Percentiles rank a stretch among this genome's conserved stretches.
phyloP scores from a whole-genome alignment of 1,140 invertebrate species.

The Stratiolaelaps scimitus region DNA sequence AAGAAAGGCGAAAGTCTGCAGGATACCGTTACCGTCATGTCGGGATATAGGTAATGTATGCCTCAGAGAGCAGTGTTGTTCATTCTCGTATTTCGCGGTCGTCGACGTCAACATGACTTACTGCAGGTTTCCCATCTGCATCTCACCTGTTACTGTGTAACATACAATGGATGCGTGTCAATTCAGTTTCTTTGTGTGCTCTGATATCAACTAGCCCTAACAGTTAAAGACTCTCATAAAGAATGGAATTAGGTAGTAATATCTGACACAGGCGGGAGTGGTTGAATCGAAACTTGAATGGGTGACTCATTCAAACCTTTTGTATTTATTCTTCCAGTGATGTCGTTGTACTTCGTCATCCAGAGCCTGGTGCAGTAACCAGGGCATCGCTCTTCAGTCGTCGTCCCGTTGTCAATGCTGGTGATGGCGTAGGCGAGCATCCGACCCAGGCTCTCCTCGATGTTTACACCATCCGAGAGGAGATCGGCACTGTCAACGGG shows the following conservation, averaged over 20 bases:
- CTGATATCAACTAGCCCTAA: too few relatives aligned
- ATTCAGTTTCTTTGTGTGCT: too few relatives aligned
- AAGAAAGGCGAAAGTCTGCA: constrained; percentile 93
- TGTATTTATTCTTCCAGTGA: constrained; percentile 56
- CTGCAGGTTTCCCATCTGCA: too few relatives aligned
- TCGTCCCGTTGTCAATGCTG: constrained; percentile 90
- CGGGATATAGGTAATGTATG: constrained; percentile 38
- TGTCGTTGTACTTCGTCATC: constrained; percentile 84
- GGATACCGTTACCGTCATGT: constrained; percentile 47
- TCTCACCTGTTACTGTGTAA: too few relatives aligned
- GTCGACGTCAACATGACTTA: too few relatives aligned
- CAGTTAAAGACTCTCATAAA: too few relatives aligned
- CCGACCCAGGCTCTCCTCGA: constrained; percentile 95
- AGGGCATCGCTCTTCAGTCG: constrained; percentile 61
- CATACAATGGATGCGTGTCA: not conserved
- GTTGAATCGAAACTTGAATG: too few relatives aligned
- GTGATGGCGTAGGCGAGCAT: constrained; percentile 95
- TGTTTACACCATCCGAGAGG: constrained; percentile 94
- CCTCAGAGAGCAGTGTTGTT: too few relatives aligned
- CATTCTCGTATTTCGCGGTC: too few relatives aligned
- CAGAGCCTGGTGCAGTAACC: constrained; percentile 72
- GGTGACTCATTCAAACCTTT: too few relatives aligned
- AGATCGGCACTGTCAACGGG: constrained; percentile 95
- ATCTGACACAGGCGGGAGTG: too few relatives aligned
- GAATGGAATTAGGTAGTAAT: too few relatives aligned